Evolutionary conservation across 2,113 vertebrate genomes (phyloP).

Genomic region (Tupaia tana): DNA sequence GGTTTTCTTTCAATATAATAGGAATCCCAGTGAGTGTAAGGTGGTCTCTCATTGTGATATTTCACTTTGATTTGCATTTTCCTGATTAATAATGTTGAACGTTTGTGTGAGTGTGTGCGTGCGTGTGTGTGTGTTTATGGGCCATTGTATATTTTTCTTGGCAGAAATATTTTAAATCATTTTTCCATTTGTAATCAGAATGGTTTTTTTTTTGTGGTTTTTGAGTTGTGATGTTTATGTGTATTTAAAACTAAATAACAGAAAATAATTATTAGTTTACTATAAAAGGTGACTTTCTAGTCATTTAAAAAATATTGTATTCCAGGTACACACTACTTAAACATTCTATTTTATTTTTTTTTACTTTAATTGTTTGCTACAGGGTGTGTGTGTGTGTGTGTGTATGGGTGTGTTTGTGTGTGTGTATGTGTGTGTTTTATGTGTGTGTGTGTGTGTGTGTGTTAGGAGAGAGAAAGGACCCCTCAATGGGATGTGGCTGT

Average conservation of each 20-base stretch:
- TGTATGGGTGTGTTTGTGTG: too few species aligned
- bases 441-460: too few species aligned
- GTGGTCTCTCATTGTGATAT: neutral
- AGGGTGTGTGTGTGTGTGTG: too few species aligned
- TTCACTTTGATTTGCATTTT: conserved; percentile 8
- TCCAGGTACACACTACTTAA: neutral
- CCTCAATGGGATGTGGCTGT: too few species aligned
- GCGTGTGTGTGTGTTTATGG: neutral
- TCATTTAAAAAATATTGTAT: neutral
- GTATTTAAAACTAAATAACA: neutral
- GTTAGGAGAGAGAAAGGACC: too few species aligned
- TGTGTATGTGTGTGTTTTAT: too few species aligned
- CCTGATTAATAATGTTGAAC: neutral
- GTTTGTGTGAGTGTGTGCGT: neutral
- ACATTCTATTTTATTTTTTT: neutral
- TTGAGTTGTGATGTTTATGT: neutral
- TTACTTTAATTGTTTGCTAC: too few species aligned
- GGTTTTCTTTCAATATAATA: neutral
- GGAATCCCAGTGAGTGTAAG: neutral
- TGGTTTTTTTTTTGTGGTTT: neutral
- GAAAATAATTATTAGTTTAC: neutral
- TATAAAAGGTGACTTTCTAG: neutral
- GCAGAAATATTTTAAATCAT: neutral
- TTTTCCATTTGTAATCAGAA: neutral
- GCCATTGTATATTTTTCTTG: neutral